A percentile compares a stretch with the other conserved stretches of the same genome.
Conservation (phyloP, 2,797 vertebrate species). For the Macropus fuliginosus region DNA sequence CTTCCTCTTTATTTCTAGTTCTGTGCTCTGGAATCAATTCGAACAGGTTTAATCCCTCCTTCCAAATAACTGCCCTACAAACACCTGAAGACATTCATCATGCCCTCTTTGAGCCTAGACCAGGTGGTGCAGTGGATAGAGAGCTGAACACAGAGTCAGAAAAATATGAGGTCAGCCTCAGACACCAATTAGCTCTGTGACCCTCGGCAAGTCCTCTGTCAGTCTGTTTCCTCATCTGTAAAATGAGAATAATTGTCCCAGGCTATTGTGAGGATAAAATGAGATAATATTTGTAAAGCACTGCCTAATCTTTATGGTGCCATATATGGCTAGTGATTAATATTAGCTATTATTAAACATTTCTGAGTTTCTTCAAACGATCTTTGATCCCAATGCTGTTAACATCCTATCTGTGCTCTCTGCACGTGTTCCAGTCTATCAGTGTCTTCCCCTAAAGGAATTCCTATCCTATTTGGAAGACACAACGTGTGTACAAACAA, state of each 20-base stretch:
- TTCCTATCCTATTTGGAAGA: neutral
- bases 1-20: neutral
- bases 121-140: neutral
- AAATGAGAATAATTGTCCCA: neutral
- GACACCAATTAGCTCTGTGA: neutral
- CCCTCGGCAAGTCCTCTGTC: neutral
- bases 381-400: neutral
- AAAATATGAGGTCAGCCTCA: neutral
- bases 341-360: neutral
- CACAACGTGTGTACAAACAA: neutral
- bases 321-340: too few relatives aligned
- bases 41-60: neutral
- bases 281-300: neutral
- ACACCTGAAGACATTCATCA: neutral
- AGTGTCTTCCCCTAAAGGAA: neutral
- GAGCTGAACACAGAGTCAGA: neutral
- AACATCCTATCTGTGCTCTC: neutral
- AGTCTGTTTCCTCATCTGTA: neutral
- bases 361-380: neutral
- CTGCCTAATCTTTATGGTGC: neutral
- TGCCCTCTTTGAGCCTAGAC: neutral
- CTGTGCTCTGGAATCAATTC: neutral
- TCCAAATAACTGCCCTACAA: neutral
- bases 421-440: neutral
- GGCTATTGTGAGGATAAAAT: neutral